A percentile compares a stretch with the other conserved stretches of the same genome.
These are phyloP conservation scores for Tuta absoluta DNA, from an alignment of 2,888 invertebrate species.

Conservation along the genomic window DNA sequence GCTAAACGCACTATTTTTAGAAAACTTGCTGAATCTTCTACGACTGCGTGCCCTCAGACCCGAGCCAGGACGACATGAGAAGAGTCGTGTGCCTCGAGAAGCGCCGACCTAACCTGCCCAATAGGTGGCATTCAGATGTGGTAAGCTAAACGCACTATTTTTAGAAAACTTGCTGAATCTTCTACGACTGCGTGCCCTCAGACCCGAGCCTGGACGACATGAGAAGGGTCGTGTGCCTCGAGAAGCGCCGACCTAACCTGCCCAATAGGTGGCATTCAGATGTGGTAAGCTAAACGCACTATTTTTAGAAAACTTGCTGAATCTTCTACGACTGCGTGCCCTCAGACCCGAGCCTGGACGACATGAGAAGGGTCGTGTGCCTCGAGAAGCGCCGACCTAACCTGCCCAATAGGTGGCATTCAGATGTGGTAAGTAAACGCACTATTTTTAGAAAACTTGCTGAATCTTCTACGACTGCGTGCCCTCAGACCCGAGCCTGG, in stretches of 20 bases:
- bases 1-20: too few relatives aligned
- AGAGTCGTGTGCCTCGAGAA: slow-evolving; percentile 92
- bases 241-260: slow-evolving; percentile 93
- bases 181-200: slow-evolving; percentile 94
- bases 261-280: slow-evolving; percentile 95
- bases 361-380: slow-evolving; percentile 96
- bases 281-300: too few relatives aligned
- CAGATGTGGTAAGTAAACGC: slow-evolving; percentile 77
- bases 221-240: slow-evolving; percentile 93
- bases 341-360: slow-evolving; percentile 96
- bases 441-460: too few relatives aligned
- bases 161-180: too few relatives aligned
- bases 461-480: slow-evolving; percentile 96
- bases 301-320: too few relatives aligned
- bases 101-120: slow-evolving; percentile 94
- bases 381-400: slow-evolving; percentile 92
- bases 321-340: slow-evolving; percentile 96
- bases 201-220: slow-evolving; percentile 98
- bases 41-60: slow-evolving; percentile 96
- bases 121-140: slow-evolving; percentile 91
- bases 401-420: slow-evolving; percentile 96
- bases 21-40: too few relatives aligned
- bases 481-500: slow-evolving; percentile 96
- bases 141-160: too few relatives aligned
- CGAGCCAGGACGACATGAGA: slow-evolving; percentile 97